These are phyloP conservation scores for Chalcosyrphus nemorum DNA, from an alignment of 2,888 invertebrate genomes.

Conservation along the genomic window DNA sequence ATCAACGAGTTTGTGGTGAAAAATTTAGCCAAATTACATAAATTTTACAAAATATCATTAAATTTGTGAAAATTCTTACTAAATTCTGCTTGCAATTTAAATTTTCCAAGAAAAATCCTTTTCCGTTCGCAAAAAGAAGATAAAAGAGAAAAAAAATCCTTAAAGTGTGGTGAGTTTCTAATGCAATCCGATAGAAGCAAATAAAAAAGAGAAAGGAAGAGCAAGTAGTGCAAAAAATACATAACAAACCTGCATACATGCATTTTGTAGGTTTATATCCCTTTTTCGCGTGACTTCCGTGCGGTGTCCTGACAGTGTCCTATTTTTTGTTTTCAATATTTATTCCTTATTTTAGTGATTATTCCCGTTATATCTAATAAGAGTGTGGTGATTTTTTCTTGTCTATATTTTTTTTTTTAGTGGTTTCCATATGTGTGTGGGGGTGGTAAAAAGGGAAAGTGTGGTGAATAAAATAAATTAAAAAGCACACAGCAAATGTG, in stretches of 20 bases:
- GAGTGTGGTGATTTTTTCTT: constrained; percentile 36
- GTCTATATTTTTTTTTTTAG: background rate
- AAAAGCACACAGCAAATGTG: constrained; percentile 48
- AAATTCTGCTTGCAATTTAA: background rate
- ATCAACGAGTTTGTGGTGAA: background rate
- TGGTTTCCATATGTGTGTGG: constrained; percentile 23
- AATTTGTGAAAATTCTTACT: background rate
- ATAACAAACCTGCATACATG: background rate
- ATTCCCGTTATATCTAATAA: constrained; percentile 12
- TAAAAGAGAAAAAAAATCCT: too few species aligned
- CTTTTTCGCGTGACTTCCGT: constrained; percentile 10
- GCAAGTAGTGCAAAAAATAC: constrained; percentile 12
- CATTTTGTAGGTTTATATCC: constrained; percentile 9
- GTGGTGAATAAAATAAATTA: constrained; percentile 54
- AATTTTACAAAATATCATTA: background rate
- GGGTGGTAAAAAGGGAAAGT: constrained; percentile 51
- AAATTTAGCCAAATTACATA: background rate
- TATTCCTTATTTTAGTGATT: constrained; percentile 8
- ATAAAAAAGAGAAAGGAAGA: background rate
- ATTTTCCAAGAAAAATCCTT: background rate
- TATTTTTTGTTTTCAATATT: background rate
- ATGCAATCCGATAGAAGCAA: constrained; percentile 18
- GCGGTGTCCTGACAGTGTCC: constrained; percentile 32
- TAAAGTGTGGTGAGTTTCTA: constrained; percentile 43
- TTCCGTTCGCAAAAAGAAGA: background rate